These are phyloP conservation scores for Isoperla grammatica DNA, from an alignment of 2,888 invertebrate species.

Conservation along the genomic window DNA sequence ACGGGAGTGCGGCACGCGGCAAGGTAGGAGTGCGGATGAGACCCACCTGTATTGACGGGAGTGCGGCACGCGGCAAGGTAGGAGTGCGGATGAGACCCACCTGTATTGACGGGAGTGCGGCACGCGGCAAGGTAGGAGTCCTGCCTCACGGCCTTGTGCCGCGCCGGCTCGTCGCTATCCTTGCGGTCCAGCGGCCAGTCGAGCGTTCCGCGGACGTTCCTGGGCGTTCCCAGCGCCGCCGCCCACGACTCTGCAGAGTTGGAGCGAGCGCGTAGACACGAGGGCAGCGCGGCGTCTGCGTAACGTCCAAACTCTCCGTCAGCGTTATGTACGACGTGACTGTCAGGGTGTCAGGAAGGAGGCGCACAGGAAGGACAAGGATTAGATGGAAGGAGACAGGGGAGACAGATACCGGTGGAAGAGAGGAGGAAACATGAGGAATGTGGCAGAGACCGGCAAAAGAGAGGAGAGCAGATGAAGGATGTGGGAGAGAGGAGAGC, in stretches of 20 bases:
- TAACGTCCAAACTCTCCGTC: too few species aligned
- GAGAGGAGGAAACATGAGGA: too few species aligned
- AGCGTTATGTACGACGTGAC: too few species aligned
- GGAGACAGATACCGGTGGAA: too few species aligned
- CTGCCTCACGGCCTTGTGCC: slow-evolving; percentile 45
- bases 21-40: too few species aligned
- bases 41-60: slow-evolving; percentile 37
- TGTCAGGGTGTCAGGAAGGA: too few species aligned
- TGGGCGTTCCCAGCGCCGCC: slow-evolving; percentile 35
- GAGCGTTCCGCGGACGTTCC: slow-evolving; percentile 10
- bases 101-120: slow-evolving; percentile 39
- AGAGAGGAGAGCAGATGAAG: too few species aligned
- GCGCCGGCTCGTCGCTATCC: slow-evolving; percentile 34
- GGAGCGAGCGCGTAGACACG: slow-evolving; percentile 47
- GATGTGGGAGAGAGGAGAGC: too few species aligned
- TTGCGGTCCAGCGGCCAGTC: slow-evolving; percentile 25
- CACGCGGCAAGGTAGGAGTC: slow-evolving; percentile 47
- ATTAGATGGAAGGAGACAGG: too few species aligned
- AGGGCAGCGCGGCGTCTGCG: neutral
- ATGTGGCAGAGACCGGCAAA: too few species aligned
- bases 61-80: slow-evolving; percentile 31
- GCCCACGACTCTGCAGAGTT: slow-evolving; percentile 54
- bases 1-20: too few species aligned
- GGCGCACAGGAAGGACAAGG: too few species aligned
- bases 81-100: slow-evolving; percentile 12